A percentile compares a stretch with the other conserved stretches of the same genome.
Evolutionary conservation across 2,888 invertebrate genomes (phyloP).

Genomic region (Sclerodermus sp.): DNA sequence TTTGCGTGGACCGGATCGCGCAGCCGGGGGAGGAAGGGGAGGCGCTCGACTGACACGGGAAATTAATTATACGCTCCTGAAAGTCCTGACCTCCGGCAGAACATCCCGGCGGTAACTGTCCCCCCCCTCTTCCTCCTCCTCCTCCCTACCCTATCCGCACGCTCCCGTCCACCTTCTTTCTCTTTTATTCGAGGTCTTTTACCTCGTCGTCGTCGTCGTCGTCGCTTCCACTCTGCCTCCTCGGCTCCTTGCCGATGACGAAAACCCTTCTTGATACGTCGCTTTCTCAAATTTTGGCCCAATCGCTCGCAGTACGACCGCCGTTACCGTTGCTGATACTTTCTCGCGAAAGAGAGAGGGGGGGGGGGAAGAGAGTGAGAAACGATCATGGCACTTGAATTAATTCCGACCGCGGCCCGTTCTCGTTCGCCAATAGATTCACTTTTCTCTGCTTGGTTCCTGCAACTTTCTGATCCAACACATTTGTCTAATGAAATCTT

Average conservation of each 20-base stretch:
- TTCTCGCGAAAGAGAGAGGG: slow-evolving; percentile 8
- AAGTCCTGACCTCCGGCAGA: slow-evolving; percentile 41
- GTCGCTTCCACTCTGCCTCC: slow-evolving; percentile 5
- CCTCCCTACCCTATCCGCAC: slow-evolving; percentile 1
- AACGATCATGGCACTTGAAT: too few species aligned
- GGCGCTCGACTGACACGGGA: slow-evolving; percentile 50
- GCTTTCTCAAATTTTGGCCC: too few species aligned
- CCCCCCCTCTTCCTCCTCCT: slow-evolving; percentile 11
- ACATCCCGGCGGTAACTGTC: slow-evolving; percentile 22
- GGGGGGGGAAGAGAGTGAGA: background rate
- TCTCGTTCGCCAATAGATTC: slow-evolving; percentile 16
- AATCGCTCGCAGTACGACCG: too few species aligned
- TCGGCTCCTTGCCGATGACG: too few species aligned
- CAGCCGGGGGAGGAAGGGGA: slow-evolving; percentile 21
- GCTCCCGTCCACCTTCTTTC: background rate
- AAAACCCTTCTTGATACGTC: too few species aligned
- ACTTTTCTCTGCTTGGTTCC: slow-evolving; percentile 8
- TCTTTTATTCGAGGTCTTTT: slow-evolving; percentile 1
- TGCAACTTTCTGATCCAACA: slow-evolving; percentile 4
- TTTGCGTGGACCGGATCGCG: slow-evolving; percentile 34
- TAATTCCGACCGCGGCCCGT: too few species aligned
- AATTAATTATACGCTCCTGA: slow-evolving; percentile 57
- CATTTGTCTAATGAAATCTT: slow-evolving; percentile 11
- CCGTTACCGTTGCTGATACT: too few species aligned
- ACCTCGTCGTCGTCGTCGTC: slow-evolving; percentile 4